These are phyloP conservation scores for Synanceia verrucosa DNA, from an alignment of 2,797 vertebrate species.

Conservation along the genomic window DNA sequence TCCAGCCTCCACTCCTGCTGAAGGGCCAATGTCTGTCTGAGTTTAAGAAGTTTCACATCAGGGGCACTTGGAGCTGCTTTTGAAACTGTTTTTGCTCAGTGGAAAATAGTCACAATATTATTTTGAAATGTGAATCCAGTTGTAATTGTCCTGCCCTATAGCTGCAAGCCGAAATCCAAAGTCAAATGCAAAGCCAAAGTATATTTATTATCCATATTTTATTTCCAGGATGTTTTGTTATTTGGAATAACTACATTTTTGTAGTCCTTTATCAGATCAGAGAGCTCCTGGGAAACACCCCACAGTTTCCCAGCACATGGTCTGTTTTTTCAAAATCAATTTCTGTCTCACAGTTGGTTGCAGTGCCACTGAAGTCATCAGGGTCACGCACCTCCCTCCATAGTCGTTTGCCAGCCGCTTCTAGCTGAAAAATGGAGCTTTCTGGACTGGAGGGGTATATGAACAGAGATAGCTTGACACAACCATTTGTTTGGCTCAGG, in stretches of 20 bases:
- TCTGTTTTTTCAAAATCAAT: conserved; percentile 73
- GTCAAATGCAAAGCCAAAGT: no score
- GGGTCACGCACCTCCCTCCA: conserved; percentile 74
- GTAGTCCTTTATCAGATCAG: conserved; percentile 50
- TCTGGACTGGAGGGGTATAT: conserved; percentile 75
- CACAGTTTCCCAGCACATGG: conserved; percentile 47
- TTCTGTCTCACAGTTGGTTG: conserved; percentile 73
- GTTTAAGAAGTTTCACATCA: conserved; percentile 57
- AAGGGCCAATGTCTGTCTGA: conserved; percentile 49
- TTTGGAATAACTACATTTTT: conserved; percentile 34
- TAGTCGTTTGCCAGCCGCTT: conserved; percentile 69
- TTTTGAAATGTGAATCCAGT: neutral
- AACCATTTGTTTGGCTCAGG: conserved; percentile 82
- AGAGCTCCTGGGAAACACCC: conserved; percentile 50
- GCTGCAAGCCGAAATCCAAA: conserved; percentile 1
- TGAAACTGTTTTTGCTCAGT: neutral
- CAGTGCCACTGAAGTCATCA: conserved; percentile 74
- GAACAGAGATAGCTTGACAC: conserved; percentile 81
- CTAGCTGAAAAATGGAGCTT: conserved; percentile 79
- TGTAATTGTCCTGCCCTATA: neutral
- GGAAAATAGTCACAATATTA: conserved; percentile 16
- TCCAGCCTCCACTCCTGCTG: conserved; percentile 30
- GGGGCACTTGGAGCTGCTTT: conserved; percentile 22
- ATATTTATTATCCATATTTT: conserved; percentile 12
- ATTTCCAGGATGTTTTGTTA: conserved; percentile 25